These are phyloP conservation scores for Apamea anceps DNA, from an alignment of 2,888 invertebrate genomes.

Conservation along the genomic window DNA sequence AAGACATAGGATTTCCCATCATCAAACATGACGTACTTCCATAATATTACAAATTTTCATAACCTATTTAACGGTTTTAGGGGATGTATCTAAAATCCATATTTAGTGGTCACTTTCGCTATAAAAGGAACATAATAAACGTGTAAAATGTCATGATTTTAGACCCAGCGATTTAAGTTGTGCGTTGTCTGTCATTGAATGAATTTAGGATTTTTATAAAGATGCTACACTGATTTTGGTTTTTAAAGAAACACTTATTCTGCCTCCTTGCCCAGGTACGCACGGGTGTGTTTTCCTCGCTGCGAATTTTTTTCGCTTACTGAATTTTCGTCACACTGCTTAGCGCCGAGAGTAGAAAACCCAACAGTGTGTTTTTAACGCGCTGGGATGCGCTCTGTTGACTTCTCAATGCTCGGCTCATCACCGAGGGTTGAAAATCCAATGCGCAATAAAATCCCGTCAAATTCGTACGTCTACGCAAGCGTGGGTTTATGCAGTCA, in stretches of 20 bases:
- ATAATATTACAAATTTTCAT: background rate
- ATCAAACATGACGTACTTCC: background rate
- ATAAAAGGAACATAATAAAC: background rate
- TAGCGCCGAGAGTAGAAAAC: background rate
- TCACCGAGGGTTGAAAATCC: background rate
- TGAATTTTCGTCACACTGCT: background rate
- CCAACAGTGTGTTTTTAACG: background rate
- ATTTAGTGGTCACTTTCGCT: background rate
- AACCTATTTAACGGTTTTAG: too few relatives aligned
- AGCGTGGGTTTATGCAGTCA: background rate
- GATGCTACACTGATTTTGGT: too few relatives aligned
- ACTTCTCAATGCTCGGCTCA: background rate
- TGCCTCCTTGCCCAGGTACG: background rate
- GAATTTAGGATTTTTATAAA: background rate
- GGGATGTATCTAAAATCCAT: background rate
- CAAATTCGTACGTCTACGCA: background rate
- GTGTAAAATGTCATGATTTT: background rate
- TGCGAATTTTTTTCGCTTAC: background rate
- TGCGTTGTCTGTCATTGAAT: background rate
- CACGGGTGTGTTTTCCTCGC: background rate
- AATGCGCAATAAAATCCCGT: background rate
- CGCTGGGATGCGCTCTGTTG: background rate
- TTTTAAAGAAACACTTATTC: background rate
- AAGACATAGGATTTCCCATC: background rate
- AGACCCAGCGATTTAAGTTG: too few relatives aligned